These are phyloP conservation scores for Syngnathus typhle DNA, from an alignment of 2,113 vertebrate species.

Conservation along the genomic window DNA sequence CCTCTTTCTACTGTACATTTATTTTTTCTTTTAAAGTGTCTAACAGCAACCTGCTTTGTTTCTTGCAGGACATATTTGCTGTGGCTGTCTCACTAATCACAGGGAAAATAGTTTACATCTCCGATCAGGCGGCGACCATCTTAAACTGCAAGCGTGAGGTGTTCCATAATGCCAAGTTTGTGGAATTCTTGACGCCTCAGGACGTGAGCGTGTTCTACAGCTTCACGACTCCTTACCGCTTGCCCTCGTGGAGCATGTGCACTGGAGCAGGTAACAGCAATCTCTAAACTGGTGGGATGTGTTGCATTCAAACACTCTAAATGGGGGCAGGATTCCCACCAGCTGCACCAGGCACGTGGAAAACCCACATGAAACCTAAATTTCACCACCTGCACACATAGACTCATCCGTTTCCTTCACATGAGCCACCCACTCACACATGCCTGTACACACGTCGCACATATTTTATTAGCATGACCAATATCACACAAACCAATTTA, in stretches of 20 bases:
- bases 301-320: background rate
- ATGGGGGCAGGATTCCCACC: background rate
- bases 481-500: constrained; percentile 2
- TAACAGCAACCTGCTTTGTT: background rate
- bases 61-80: constrained; percentile 85
- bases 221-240: constrained; percentile 82
- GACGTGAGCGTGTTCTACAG: constrained; percentile 93
- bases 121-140: constrained; percentile 83
- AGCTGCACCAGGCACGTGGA: constrained; percentile 64
- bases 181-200: constrained; percentile 89
- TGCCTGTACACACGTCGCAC: constrained; percentile 28
- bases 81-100: constrained; percentile 88
- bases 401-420: constrained; percentile 6
- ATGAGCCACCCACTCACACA: constrained; percentile 25
- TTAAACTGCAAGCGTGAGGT: constrained; percentile 81
- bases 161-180: constrained; percentile 86
- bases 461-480: constrained; percentile 30
- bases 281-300: background rate
- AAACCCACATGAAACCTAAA: constrained; percentile 63
- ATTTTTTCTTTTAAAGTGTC: background rate
- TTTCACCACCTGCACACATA: background rate
- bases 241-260: constrained; percentile 87
- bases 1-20: background rate
- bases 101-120: constrained; percentile 89
- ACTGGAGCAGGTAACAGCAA: constrained; percentile 75